A percentile compares a stretch with the other conserved stretches of the same genome.
These are phyloP conservation scores for Holacanthella duospinosa DNA, from an alignment of 2,888 invertebrate species.

Conservation along the genomic window DNA sequence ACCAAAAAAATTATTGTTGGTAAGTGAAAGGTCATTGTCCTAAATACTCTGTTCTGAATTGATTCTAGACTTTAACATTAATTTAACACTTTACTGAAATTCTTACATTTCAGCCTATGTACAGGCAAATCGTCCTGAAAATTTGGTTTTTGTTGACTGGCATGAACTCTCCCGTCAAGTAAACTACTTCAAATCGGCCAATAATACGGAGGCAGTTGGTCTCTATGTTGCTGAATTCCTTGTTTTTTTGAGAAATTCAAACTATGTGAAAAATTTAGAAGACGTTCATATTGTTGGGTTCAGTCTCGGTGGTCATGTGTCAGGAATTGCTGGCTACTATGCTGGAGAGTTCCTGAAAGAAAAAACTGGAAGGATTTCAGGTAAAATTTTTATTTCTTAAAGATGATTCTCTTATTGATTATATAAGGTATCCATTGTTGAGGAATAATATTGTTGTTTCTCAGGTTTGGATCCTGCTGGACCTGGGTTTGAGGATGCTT, in stretches of 20 bases:
- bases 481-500: not conserved
- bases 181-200: constrained; percentile 2
- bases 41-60: not conserved
- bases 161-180: constrained; percentile 1
- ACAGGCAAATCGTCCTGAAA: constrained; percentile 3
- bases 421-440: no score
- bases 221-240: constrained; percentile 6
- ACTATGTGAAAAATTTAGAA: not conserved
- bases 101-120: constrained; percentile 1
- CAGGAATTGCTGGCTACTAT: not conserved
- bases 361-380: not conserved
- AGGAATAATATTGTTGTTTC: no score
- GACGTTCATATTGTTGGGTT: constrained; percentile 9
- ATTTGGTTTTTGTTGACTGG: constrained; percentile 12
- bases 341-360: not conserved
- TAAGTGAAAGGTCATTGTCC: not conserved
- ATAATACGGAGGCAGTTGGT: constrained; percentile 5
- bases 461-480: constrained; percentile 9
- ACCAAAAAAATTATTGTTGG: constrained; percentile 11
- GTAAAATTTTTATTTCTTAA: not conserved
- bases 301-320: constrained; percentile 4
- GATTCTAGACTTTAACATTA: not conserved
- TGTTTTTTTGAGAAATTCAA: not conserved
- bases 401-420: no score
- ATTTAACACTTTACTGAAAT: not conserved